These are phyloP conservation scores for Poecilia latipinna DNA, from an alignment of 2,113 vertebrate genomes.

Conservation along the genomic window DNA sequence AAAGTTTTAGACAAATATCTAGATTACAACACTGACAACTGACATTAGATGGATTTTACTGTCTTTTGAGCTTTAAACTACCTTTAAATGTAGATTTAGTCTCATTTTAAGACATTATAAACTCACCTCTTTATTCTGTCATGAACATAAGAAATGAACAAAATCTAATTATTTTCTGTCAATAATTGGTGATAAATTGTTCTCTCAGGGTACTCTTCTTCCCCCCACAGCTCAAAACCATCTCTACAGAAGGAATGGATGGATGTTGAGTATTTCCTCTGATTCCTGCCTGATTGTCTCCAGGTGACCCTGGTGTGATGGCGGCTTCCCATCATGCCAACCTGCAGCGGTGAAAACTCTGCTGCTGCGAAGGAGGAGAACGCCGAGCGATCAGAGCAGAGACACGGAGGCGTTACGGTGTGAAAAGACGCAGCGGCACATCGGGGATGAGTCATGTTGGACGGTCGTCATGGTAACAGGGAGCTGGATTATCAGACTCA, in stretches of 20 bases:
- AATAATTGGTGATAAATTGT: too few relatives aligned
- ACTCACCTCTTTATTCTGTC: neutral
- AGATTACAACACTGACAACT: too few relatives aligned
- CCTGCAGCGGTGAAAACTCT: neutral
- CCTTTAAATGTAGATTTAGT: neutral
- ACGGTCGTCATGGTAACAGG: slow-evolving; percentile 56
- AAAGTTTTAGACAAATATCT: too few relatives aligned
- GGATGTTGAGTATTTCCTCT: neutral
- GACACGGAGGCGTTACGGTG: slow-evolving; percentile 11
- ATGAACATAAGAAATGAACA: neutral
- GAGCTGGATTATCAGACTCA: slow-evolving; percentile 14
- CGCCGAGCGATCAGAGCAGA: neutral
- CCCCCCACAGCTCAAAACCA: too few relatives aligned
- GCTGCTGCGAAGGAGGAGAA: neutral
- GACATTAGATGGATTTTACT: too few relatives aligned
- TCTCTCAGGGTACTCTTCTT: too few relatives aligned
- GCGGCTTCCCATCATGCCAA: too few relatives aligned
- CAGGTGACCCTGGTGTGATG: neutral
- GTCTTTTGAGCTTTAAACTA: too few relatives aligned
- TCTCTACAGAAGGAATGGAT: too few relatives aligned
- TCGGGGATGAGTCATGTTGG: slow-evolving; percentile 70
- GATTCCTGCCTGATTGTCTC: neutral
- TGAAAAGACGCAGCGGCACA: slow-evolving; percentile 24
- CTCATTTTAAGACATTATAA: neutral
- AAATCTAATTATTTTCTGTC: too few relatives aligned